Conservation (phyloP, 92 coral and sea anemone genomes). For the Zoanthus gigantus region DNA sequence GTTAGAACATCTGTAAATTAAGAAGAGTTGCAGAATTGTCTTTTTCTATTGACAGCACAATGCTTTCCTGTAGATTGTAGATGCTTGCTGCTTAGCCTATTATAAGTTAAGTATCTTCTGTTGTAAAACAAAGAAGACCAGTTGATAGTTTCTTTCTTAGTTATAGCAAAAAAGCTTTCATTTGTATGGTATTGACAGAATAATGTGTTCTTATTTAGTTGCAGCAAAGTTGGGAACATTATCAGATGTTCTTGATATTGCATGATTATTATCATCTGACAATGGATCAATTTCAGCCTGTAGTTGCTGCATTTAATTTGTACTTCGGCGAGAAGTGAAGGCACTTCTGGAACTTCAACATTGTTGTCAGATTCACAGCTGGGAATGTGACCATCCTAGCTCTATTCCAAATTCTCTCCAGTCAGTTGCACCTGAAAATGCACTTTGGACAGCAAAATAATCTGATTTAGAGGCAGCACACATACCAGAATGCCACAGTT, state of each 20-base stretch:
- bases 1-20: too few relatives aligned
- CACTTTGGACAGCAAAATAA: constrained; percentile 48
- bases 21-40: too few relatives aligned
- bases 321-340: constrained; percentile 20
- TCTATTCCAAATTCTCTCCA: constrained; percentile 50
- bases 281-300: constrained; percentile 60
- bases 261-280: constrained; percentile 63
- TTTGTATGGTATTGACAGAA: too few relatives aligned
- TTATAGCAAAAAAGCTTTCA: too few relatives aligned
- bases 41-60: too few relatives aligned
- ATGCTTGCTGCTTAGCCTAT: too few relatives aligned
- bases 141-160: too few relatives aligned
- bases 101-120: too few relatives aligned
- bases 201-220: too few relatives aligned
- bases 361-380: constrained; percentile 42
- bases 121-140: too few relatives aligned
- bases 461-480: constrained; percentile 47
- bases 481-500: constrained; percentile 62
- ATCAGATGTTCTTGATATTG: background rate
- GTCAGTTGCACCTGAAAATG: constrained; percentile 17
- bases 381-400: constrained; percentile 29
- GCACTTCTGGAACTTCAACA: constrained; percentile 42
- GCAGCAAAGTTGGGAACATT: too few relatives aligned
- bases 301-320: constrained; percentile 39
- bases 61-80: too few relatives aligned